phyloP scores from a whole-genome alignment of 2,797 vertebrate species.

The Eleutherodactylus coqui region DNA sequence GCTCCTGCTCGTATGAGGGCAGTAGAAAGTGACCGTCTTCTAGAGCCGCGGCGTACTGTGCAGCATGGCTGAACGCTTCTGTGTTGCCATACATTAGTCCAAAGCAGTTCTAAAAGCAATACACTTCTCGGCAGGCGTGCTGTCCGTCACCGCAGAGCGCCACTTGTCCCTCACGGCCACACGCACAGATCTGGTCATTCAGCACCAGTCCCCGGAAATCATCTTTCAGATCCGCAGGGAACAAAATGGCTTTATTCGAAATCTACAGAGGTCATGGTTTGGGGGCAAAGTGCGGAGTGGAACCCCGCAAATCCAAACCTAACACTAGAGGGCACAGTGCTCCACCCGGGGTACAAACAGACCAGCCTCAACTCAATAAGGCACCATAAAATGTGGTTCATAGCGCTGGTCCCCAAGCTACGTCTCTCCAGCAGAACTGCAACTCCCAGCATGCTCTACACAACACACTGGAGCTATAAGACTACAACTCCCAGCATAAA shows the following conservation, averaged over 20 bases:
- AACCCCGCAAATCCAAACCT: not conserved
- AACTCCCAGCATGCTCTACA: not conserved
- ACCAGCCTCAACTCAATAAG: not conserved
- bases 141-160: slow-evolving; percentile 10
- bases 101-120: not conserved
- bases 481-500: not conserved
- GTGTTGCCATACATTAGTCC: not conserved
- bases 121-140: not conserved
- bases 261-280: slow-evolving; percentile 28
- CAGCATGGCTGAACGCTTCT: slow-evolving; percentile 20
- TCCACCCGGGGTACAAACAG: not conserved
- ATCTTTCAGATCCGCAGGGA: slow-evolving; percentile 5
- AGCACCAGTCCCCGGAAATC: not conserved
- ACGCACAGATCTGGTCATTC: slow-evolving; percentile 10
- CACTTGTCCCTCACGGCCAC: slow-evolving; percentile 13
- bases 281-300: not conserved
- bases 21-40: not conserved
- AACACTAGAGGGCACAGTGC: not conserved
- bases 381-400: too few species aligned
- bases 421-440: not conserved
- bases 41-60: not conserved
- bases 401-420: too few species aligned
- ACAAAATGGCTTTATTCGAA: slow-evolving; percentile 13
- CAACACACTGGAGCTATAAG: not conserved
- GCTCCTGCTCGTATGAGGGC: not conserved